Percentiles rank a stretch among this genome's conserved stretches.
Conservation (phyloP, 2,797 vertebrate species). For the Apogon talboti region DNA sequence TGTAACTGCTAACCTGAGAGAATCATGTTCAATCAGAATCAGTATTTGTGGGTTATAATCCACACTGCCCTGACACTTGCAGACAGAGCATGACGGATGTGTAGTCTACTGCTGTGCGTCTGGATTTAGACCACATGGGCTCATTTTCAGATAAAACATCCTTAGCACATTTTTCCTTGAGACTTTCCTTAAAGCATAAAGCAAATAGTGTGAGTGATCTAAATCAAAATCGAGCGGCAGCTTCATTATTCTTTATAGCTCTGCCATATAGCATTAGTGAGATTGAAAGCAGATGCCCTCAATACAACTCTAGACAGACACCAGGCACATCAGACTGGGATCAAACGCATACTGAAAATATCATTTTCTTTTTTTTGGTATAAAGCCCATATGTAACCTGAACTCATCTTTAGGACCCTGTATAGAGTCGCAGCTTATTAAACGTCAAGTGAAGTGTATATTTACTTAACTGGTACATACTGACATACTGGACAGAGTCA, state of each 20-base stretch:
- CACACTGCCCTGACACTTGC: background rate
- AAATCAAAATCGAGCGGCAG: slow-evolving; percentile 61
- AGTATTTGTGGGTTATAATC: background rate
- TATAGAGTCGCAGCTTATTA: slow-evolving; percentile 9
- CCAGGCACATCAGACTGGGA: slow-evolving; percentile 50
- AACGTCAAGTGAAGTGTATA: slow-evolving; percentile 1
- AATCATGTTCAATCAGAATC: background rate
- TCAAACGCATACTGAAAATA: slow-evolving; percentile 66
- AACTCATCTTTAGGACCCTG: slow-evolving; percentile 34
- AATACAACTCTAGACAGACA: slow-evolving; percentile 47
- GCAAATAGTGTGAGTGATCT: slow-evolving; percentile 28
- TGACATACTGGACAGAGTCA: slow-evolving; percentile 12
- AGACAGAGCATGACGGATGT: background rate
- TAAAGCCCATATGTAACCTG: slow-evolving; percentile 58
- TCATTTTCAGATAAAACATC: slow-evolving; percentile 4
- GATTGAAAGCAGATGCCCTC: slow-evolving; percentile 69
- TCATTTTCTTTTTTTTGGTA: slow-evolving; percentile 18
- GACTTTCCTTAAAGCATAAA: slow-evolving; percentile 29
- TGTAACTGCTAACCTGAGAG: background rate
- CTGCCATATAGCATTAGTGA: slow-evolving; percentile 46
- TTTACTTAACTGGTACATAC: slow-evolving; percentile 3
- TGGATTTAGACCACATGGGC: slow-evolving; percentile 5
- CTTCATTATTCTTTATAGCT: slow-evolving; percentile 57
- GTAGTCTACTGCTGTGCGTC: background rate
- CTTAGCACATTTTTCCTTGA: slow-evolving; percentile 12